A percentile compares a stretch with the other conserved stretches of the same genome.
Evolutionary conservation across 2,113 vertebrate species (phyloP).

Genomic region (Dendropsophus ebraccatus): DNA sequence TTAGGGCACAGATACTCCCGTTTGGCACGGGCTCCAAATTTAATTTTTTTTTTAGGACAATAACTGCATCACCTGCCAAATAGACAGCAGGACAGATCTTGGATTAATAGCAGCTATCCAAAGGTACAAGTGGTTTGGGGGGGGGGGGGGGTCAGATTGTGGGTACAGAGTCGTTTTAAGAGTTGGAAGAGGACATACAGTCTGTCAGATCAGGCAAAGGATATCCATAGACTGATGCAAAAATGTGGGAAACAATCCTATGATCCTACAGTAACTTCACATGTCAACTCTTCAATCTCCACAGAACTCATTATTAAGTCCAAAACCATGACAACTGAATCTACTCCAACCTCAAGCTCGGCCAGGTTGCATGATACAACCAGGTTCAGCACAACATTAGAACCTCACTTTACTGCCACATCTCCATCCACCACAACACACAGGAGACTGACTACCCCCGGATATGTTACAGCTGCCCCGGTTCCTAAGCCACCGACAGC

Average conservation of each 20-base stretch:
- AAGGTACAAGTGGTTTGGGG: too few species aligned
- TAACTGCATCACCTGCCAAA: too few species aligned
- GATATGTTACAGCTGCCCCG: slow-evolving; percentile 49
- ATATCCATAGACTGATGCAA: background rate
- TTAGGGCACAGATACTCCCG: too few species aligned
- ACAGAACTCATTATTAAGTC: slow-evolving; percentile 75
- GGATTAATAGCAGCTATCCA: too few species aligned
- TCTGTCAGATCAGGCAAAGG: background rate
- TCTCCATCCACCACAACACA: background rate
- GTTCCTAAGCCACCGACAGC: slow-evolving; percentile 10
- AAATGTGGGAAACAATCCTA: background rate
- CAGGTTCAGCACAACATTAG: slow-evolving; percentile 23
- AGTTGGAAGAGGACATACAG: too few species aligned
- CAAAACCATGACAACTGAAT: slow-evolving; percentile 68
- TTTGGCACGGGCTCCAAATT: too few species aligned
- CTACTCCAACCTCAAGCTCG: slow-evolving; percentile 59
- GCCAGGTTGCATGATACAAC: background rate
- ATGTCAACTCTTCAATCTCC: background rate
- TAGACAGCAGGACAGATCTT: too few species aligned
- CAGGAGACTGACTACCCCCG: slow-evolving; percentile 57
- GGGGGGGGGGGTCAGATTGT: too few species aligned
- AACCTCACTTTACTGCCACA: background rate
- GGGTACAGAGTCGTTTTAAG: too few species aligned
- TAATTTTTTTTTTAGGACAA: too few species aligned
- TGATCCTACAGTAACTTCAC: background rate